Base-by-base conservation (phyloP, 2,888 invertebrate species). In the Drosophila parthenogenetica region DNA sequence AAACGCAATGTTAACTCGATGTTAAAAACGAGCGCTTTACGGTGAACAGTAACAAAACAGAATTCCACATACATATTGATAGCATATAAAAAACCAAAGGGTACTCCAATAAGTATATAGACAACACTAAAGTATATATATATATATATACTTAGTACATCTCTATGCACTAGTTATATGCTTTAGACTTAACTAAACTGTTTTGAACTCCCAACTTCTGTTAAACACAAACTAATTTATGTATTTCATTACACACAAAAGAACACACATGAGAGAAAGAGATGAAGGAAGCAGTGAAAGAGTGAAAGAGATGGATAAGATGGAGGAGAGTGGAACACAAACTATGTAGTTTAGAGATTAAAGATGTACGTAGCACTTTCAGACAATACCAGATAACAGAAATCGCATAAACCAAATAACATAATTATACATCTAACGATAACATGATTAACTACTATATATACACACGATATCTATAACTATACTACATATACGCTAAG, bases 351-450 rank as follows among this genome's bases (percentile, higher is more conserved):
- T 69, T 83, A 87, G 83, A 64, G 69, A 29, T 75, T 69, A 53
- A 55, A 43, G 57, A 66, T 83, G 77, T 86, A 83, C 65, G 78
- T 81, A 88, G 89, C 89, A 88, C 83, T 84, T 86, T 86, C 83
- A 87, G 83, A 83, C 83, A 83, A 83, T 83, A 83, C 87, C 79
- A 81, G 53, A 80, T 66, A 63, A 58, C 22, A 42, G 40, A 57
- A 45, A 55, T 46, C 66, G 63, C 49, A 71, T 53, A 53, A 68
- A 51, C 67, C 76, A 50, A 71, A 68, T 50, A 45, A 50, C 60
- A 57, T 58, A 69, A 40, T 25, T 25, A 19, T 19, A 19, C 19
- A 19, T 19, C 2, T 64, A 53, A 69, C 58, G 61, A 72, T 59
- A 14, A 57, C 49, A 50, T 46, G 17, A 51, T 29, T 51, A 22